These are phyloP conservation scores for Cervus canadensis DNA, from an alignment of 2,113 vertebrate species.

Conservation along the genomic window DNA sequence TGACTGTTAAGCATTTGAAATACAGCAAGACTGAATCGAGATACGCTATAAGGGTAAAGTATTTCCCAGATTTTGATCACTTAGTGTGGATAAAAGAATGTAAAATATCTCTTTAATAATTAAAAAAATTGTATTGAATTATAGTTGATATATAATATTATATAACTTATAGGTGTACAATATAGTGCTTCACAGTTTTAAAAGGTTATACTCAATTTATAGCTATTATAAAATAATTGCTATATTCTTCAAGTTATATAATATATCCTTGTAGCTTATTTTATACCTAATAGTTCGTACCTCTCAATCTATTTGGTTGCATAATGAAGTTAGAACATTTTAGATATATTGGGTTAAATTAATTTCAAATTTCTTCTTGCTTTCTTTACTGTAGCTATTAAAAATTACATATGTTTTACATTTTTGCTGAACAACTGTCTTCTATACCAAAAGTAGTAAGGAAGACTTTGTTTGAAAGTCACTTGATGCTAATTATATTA, in stretches of 20 bases:
- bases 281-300: neutral
- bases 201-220: neutral
- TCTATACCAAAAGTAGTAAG: neutral
- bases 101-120: neutral
- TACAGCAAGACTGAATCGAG: neutral
- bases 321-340: neutral
- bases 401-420: neutral
- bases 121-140: neutral
- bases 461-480: neutral
- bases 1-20: neutral
- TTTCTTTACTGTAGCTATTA: neutral
- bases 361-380: neutral
- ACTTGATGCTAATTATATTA: neutral
- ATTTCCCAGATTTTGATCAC: neutral
- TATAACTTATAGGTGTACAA: neutral
- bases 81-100: neutral
- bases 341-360: neutral
- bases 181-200: neutral
- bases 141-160: neutral
- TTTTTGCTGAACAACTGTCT: neutral
- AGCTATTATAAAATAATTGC: neutral
- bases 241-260: neutral
- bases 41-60: neutral
- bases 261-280: neutral
- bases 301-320: neutral